Conservation (phyloP, 2,113 vertebrate species). For the Barnardius zonarius region DNA sequence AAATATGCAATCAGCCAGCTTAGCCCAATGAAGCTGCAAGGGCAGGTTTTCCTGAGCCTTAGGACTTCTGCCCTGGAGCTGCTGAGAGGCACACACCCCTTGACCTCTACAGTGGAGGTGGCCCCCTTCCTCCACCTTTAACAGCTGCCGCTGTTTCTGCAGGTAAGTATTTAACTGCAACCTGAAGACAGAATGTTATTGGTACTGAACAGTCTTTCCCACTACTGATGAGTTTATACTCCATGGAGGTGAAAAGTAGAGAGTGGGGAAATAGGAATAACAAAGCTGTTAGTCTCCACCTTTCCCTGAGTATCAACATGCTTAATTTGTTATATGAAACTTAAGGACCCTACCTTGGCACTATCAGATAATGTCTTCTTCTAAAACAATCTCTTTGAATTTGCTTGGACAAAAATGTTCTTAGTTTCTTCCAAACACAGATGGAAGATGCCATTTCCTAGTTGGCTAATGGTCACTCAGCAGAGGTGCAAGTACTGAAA, state of each 20-base stretch:
- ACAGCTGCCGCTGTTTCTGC: not conserved
- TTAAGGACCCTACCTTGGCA: not conserved
- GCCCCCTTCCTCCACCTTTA: not conserved
- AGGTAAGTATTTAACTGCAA: not conserved
- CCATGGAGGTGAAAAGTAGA: not conserved
- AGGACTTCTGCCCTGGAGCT: not conserved
- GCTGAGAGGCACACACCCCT: too few species aligned
- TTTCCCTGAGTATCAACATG: not conserved
- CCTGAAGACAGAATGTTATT: not conserved
- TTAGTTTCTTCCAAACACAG: not conserved
- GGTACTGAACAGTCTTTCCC: not conserved
- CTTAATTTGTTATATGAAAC: not conserved
- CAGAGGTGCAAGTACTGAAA: not conserved
- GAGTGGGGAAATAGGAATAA: not conserved
- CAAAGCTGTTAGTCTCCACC: not conserved
- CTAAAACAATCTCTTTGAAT: not conserved
- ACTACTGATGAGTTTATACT: not conserved
- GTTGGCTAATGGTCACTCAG: not conserved
- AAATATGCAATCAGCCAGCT: rapidly evolving
- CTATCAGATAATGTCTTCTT: not conserved
- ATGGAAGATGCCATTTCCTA: not conserved
- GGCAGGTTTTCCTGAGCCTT: rapidly evolving
- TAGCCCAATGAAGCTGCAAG: not conserved
- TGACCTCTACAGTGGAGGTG: not conserved
- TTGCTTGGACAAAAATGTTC: not conserved